Evolutionary conservation across 2,888 invertebrate genomes (phyloP).

Genomic region (Artemia sinica): DNA sequence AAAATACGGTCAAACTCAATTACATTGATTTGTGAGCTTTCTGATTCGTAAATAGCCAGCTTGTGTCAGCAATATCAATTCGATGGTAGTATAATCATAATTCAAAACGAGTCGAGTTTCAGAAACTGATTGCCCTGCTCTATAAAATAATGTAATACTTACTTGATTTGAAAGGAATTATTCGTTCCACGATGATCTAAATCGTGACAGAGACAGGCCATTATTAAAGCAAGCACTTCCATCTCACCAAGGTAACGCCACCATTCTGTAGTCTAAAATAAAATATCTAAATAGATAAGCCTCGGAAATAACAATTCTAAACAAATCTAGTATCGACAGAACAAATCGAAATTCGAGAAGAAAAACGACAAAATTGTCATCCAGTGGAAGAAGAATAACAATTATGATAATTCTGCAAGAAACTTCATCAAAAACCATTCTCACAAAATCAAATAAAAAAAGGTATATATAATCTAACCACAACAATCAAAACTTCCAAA

Average conservation of each 20-base stretch:
- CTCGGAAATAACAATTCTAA: neutral
- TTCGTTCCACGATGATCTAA: constrained; percentile 90
- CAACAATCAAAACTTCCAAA: too few species aligned
- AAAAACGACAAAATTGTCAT: too few species aligned
- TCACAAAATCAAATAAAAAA: too few species aligned
- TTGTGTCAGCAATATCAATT: neutral
- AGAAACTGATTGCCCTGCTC: neutral
- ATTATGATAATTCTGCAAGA: too few species aligned
- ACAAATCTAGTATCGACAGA: neutral
- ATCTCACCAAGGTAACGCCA: constrained; percentile 82
- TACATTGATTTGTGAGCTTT: too few species aligned
- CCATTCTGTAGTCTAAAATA: constrained; percentile 65
- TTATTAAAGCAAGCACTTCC: constrained; percentile 73
- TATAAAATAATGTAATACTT: constrained; percentile 31
- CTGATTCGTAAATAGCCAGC: too few species aligned
- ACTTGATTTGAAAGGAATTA: constrained; percentile 94
- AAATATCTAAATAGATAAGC: neutral
- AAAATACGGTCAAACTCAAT: too few species aligned
- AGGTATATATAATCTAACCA: too few species aligned
- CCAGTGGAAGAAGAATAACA: too few species aligned
- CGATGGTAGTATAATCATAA: neutral
- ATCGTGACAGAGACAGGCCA: constrained; percentile 85
- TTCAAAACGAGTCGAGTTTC: neutral
- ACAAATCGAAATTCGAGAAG: too few species aligned
- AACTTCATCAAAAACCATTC: too few species aligned